phyloP scores from a whole-genome alignment of 2,113 vertebrate genomes.

The Elephantulus edwardii region DNA sequence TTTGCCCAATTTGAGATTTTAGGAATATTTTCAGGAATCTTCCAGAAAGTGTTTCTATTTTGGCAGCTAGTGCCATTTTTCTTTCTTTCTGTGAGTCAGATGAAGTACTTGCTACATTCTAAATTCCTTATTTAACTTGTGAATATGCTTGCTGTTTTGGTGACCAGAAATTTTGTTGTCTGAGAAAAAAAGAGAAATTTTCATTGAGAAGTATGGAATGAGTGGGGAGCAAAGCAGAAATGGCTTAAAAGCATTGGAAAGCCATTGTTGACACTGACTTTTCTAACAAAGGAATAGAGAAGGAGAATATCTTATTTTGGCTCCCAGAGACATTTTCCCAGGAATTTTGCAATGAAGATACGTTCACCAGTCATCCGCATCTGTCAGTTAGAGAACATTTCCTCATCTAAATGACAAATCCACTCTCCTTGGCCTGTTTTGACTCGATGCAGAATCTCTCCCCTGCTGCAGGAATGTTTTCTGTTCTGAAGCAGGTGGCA shows the following conservation, averaged over 20 bases:
- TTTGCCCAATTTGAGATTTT: slow-evolving; percentile 64
- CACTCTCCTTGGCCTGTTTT: not conserved
- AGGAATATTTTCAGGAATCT: slow-evolving; percentile 72
- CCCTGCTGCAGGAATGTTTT: not conserved
- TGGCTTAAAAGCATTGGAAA: slow-evolving; percentile 21
- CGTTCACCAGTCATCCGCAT: not conserved
- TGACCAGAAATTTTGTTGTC: slow-evolving; percentile 41
- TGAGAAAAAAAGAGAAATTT: not conserved
- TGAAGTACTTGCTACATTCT: slow-evolving; percentile 57
- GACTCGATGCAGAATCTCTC: not conserved
- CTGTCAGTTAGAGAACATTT: not conserved
- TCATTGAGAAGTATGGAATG: not conserved
- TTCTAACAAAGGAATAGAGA: not conserved
- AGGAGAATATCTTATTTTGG: slow-evolving; percentile 42
- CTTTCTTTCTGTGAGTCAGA: slow-evolving; percentile 65
- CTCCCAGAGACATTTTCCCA: slow-evolving; percentile 32
- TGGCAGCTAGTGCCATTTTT: slow-evolving; percentile 13
- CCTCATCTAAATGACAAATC: not conserved
- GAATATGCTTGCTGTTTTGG: slow-evolving; percentile 52
- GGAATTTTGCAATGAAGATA: slow-evolving; percentile 15
- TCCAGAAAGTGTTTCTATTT: slow-evolving; percentile 63
- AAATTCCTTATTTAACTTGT: slow-evolving; percentile 62
- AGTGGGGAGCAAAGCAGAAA: not conserved
- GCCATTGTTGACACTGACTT: not conserved
- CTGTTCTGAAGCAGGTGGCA: not conserved